Percentiles rank a stretch among this genome's conserved stretches.
Evolutionary conservation across 2,888 invertebrate genomes (phyloP).

Genomic region (Pantelozetes paolii): DNA sequence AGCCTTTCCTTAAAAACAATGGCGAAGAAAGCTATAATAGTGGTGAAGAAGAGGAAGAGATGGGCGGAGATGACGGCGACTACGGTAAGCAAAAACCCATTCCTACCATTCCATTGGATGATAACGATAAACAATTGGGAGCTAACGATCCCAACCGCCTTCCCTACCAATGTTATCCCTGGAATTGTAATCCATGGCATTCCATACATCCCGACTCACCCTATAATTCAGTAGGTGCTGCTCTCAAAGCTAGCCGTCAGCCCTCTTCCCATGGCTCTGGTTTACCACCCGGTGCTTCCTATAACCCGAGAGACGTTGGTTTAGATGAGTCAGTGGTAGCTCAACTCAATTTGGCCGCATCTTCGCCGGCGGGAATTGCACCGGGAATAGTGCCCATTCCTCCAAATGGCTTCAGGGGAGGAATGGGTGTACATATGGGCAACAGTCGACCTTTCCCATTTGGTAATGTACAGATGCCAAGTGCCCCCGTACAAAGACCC

Average conservation of each 20-base stretch:
- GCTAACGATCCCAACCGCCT: background rate
- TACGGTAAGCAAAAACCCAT: background rate
- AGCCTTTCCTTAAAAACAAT: background rate
- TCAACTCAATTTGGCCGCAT: slow-evolving; percentile 31
- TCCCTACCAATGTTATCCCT: slow-evolving; percentile 17
- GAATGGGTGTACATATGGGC: background rate
- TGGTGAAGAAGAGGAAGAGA: background rate
- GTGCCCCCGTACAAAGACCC: background rate
- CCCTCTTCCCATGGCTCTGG: slow-evolving; percentile 27
- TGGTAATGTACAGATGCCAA: too few relatives aligned
- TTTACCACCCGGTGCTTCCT: slow-evolving; percentile 40
- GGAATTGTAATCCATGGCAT: slow-evolving; percentile 30
- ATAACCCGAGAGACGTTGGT: slow-evolving; percentile 40
- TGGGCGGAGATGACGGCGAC: background rate
- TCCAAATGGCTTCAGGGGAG: background rate
- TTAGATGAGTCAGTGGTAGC: slow-evolving; percentile 39
- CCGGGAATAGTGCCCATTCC: background rate
- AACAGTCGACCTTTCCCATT: background rate
- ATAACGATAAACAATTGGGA: background rate
- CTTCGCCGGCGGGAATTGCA: background rate
- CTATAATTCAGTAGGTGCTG: slow-evolving; percentile 22
- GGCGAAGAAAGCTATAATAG: background rate
- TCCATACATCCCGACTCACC: slow-evolving; percentile 13
- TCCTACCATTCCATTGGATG: background rate
- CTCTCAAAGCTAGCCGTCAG: slow-evolving; percentile 9